A percentile compares a stretch with the other conserved stretches of the same genome.
Evolutionary conservation across 2,888 invertebrate genomes (phyloP).

Genomic region (Amorpha juglandis): DNA sequence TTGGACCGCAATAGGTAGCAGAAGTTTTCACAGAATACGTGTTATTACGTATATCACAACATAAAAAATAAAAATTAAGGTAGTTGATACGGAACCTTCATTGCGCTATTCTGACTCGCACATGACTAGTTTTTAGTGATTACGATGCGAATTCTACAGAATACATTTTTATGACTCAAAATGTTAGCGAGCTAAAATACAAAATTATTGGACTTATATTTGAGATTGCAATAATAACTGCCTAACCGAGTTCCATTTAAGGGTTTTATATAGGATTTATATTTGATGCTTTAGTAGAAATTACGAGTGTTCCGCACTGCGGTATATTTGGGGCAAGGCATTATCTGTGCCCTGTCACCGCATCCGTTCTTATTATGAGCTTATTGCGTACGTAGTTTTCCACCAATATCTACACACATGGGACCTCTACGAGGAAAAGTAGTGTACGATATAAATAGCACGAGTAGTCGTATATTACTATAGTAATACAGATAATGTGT

Average conservation of each 20-base stretch:
- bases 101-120: too few relatives aligned
- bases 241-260: constrained; percentile 49
- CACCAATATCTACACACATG: constrained; percentile 41
- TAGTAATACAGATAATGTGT: neutral
- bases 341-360: constrained; percentile 68
- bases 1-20: too few relatives aligned
- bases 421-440: constrained; percentile 15
- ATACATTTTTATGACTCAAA: constrained; percentile 42
- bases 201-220: constrained; percentile 39
- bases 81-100: too few relatives aligned
- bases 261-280: constrained; percentile 65
- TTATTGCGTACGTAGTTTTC: constrained; percentile 49
- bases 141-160: constrained; percentile 35
- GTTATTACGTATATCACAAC: too few relatives aligned
- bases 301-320: constrained; percentile 68
- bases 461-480: neutral
- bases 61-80: too few relatives aligned
- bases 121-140: constrained; percentile 31
- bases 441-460: neutral
- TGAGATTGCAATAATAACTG: constrained; percentile 54
- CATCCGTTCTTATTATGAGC: constrained; percentile 65
- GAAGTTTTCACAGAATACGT: too few relatives aligned
- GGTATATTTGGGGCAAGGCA: constrained; percentile 58
- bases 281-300: constrained; percentile 62
- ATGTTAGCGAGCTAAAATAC: constrained; percentile 47